Conservation (phyloP, 2,888 invertebrate genomes). For the Leucophenga maculata region DNA sequence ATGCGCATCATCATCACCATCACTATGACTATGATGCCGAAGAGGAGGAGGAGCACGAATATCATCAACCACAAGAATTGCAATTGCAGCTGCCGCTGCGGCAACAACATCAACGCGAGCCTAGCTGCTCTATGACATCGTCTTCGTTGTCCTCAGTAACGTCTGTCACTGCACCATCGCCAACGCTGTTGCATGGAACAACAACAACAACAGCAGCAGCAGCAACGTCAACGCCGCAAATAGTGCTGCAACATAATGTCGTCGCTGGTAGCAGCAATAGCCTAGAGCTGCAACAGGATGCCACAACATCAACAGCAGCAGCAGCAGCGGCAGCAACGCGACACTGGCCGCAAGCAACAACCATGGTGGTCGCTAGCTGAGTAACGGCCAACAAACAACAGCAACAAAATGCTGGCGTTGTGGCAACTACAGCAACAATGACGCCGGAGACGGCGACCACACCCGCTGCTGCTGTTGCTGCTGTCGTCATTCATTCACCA, state of each 20-base stretch:
- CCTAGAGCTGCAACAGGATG: constrained; percentile 37
- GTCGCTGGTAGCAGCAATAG: constrained; percentile 42
- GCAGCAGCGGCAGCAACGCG: constrained; percentile 49
- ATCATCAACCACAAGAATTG: constrained; percentile 69
- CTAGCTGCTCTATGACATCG: constrained; percentile 26
- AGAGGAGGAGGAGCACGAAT: constrained; percentile 67
- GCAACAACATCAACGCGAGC: constrained; percentile 46
- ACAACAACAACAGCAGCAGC: constrained; percentile 31
- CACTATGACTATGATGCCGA: constrained; percentile 56
- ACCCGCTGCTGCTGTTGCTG: constrained; percentile 25
- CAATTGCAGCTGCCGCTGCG: constrained; percentile 49
- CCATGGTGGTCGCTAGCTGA: constrained; percentile 72
- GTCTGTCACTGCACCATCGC: constrained; percentile 58
- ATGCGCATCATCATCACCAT: constrained; percentile 32
- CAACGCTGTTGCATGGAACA: constrained; percentile 46
- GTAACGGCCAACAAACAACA: constrained; percentile 39
- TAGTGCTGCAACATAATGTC: constrained; percentile 26
- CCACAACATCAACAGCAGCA: constrained; percentile 41
- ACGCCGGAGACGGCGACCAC: constrained; percentile 21
- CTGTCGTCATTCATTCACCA: neutral
- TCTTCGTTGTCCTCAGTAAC: constrained; percentile 48
- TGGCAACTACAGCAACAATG: constrained; percentile 20
- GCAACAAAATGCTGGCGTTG: constrained; percentile 11
- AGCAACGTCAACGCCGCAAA: constrained; percentile 38
- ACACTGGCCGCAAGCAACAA: constrained; percentile 67